A percentile compares a stretch with the other conserved stretches of the same genome.
Evolutionary conservation across 2,113 vertebrate species (phyloP).

Genomic region (Diglossa brunneiventris): DNA sequence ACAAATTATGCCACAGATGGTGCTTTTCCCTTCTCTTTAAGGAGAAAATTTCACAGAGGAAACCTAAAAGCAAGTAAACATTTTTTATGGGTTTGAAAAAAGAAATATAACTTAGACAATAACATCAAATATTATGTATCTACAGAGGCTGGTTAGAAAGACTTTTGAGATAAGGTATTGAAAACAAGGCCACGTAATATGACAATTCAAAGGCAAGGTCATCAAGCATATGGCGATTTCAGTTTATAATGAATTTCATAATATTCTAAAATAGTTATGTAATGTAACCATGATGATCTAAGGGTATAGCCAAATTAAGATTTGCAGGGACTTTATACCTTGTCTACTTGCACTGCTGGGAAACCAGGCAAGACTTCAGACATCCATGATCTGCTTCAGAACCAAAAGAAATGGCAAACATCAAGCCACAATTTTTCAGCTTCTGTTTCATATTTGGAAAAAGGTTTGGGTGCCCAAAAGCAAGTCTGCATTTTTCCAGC

Average conservation of each 20-base stretch:
- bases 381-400: neutral
- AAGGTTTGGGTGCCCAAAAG: neutral
- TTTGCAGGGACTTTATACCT: neutral
- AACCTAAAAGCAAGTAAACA: neutral
- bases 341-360: neutral
- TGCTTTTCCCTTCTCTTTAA: neutral
- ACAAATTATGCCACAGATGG: conserved; percentile 42
- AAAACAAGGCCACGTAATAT: neutral
- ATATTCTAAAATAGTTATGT: neutral
- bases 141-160: neutral
- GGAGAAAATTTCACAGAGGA: neutral
- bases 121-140: neutral
- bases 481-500: conserved; percentile 19
- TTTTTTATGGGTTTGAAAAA: neutral
- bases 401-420: neutral
- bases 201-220: neutral
- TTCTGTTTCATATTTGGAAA: conserved; percentile 17
- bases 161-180: neutral
- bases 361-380: neutral
- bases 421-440: neutral
- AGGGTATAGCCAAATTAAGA: neutral
- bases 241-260: neutral
- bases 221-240: neutral
- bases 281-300: neutral
- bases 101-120: neutral